Percentiles rank a stretch among this genome's conserved stretches.
Evolutionary conservation across 2,888 invertebrate genomes (phyloP).

Genomic region (Brachypalpus laphriformis): DNA sequence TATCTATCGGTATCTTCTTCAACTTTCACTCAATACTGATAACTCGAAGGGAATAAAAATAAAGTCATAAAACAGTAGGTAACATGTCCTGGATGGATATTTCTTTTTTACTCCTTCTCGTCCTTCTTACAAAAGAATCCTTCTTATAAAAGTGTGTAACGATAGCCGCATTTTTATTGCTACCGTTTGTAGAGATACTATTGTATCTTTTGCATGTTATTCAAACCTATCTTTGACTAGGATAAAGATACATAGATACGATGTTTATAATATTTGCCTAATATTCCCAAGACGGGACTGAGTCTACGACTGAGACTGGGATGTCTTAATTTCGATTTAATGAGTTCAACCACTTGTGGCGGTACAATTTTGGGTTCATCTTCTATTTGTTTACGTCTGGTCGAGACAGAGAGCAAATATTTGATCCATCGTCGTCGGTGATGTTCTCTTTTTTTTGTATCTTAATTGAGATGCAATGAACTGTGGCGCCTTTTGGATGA

Average conservation of each 20-base stretch:
- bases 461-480: constrained; percentile 67
- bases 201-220: constrained; percentile 36
- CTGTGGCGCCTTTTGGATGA: constrained; percentile 57
- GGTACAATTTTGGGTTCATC: neutral
- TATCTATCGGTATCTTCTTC: neutral
- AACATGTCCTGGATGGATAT: constrained; percentile 21
- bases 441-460: neutral
- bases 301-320: neutral
- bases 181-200: constrained; percentile 46
- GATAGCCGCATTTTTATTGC: constrained; percentile 39
- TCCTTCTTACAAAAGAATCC: neutral
- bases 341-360: constrained; percentile 62
- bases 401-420: constrained; percentile 60
- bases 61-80: constrained; percentile 50
- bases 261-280: constrained; percentile 56
- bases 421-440: neutral
- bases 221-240: constrained; percentile 10
- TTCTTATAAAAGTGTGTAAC: neutral
- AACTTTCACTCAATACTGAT: neutral
- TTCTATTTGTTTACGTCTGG: constrained; percentile 48
- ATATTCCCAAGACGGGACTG: constrained; percentile 8
- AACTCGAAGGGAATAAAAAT: constrained; percentile 29
- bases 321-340: constrained; percentile 56
- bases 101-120: neutral
- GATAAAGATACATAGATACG: constrained; percentile 12